Conservation (phyloP, 2,888 invertebrate species). For the Nemotelus nigrinus region DNA sequence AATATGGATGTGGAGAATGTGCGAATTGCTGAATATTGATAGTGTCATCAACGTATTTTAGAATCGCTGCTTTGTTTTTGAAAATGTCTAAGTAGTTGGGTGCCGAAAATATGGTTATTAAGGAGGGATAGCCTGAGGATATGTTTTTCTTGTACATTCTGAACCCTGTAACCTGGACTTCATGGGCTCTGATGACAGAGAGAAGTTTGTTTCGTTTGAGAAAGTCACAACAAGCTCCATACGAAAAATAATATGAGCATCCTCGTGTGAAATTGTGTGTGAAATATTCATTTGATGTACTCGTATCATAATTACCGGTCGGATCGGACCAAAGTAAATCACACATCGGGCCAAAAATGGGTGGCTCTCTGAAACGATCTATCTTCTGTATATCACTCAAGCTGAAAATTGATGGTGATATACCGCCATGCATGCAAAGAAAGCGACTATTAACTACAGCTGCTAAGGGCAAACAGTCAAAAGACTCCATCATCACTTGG, state of each 20-base stretch:
- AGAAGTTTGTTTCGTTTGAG: constrained; percentile 97
- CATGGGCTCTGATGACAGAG: constrained; percentile 98
- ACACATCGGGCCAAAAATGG: constrained; percentile 97
- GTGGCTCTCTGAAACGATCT: constrained; percentile 98
- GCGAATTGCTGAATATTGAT: constrained; percentile 99
- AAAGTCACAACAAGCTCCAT: constrained; percentile 99
- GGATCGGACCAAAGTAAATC: constrained; percentile 98
- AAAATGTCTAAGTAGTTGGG: constrained; percentile 99
- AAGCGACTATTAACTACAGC: constrained; percentile 99
- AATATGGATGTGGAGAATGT: constrained; percentile 97
- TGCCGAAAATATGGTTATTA: constrained; percentile 98
- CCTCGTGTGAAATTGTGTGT: constrained; percentile 98
- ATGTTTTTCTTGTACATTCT: constrained; percentile 99
- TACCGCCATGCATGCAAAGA: constrained; percentile 96
- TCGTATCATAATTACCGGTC: constrained; percentile 92
- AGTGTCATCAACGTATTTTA: constrained; percentile 99
- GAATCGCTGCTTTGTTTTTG: constrained; percentile 97
- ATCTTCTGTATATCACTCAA: constrained; percentile 94
- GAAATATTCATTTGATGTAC: constrained; percentile 94
- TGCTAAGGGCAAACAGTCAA: constrained; percentile 96
- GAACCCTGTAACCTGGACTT: constrained; percentile 97
- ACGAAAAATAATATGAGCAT: constrained; percentile 99
- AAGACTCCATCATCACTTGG: constrained; percentile 98
- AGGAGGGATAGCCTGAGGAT: constrained; percentile 96
- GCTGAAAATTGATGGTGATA: constrained; percentile 96